Percentiles rank a stretch among this genome's conserved stretches.
These are phyloP conservation scores for Trachemys scripta DNA, from an alignment of 2,113 vertebrate species.

Conservation along the genomic window DNA sequence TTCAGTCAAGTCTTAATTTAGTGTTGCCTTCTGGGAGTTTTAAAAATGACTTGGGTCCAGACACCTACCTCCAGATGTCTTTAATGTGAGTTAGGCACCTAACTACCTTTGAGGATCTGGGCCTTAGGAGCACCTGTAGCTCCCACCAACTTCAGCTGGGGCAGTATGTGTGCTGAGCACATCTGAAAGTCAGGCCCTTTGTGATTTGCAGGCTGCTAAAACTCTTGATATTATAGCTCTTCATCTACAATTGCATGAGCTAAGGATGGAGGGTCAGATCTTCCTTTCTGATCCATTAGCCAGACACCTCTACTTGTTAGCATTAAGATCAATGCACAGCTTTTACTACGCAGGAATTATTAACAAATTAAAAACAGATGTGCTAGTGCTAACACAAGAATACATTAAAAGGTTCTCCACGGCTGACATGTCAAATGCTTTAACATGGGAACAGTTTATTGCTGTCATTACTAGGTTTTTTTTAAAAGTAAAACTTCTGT, in stretches of 20 bases:
- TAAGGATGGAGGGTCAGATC: neutral
- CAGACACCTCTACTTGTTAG: neutral
- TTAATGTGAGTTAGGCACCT: no score
- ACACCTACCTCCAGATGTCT: no score
- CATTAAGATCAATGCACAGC: neutral
- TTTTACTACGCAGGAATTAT: neutral
- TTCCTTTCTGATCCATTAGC: neutral
- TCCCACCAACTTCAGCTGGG: neutral
- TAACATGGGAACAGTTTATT: rapidly evolving
- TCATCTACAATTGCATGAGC: neutral
- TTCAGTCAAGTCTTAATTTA: neutral
- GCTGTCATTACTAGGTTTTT: neutral
- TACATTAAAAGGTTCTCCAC: neutral
- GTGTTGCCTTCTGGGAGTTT: neutral
- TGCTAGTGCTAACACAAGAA: rapidly evolving
- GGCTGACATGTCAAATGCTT: rapidly evolving
- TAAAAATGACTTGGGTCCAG: rapidly evolving
- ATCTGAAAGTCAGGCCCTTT: rapidly evolving
- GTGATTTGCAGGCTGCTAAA: neutral
- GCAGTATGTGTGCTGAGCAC: rapidly evolving
- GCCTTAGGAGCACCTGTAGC: neutral
- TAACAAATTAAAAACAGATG: rapidly evolving
- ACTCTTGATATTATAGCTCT: rapidly evolving
- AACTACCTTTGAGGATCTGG: no score
- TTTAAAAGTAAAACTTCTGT: neutral